A percentile compares a stretch with the other conserved stretches of the same genome.
Evolutionary conservation across 2,888 invertebrate genomes (phyloP).

Genomic region (Anthoptus insignis): DNA sequence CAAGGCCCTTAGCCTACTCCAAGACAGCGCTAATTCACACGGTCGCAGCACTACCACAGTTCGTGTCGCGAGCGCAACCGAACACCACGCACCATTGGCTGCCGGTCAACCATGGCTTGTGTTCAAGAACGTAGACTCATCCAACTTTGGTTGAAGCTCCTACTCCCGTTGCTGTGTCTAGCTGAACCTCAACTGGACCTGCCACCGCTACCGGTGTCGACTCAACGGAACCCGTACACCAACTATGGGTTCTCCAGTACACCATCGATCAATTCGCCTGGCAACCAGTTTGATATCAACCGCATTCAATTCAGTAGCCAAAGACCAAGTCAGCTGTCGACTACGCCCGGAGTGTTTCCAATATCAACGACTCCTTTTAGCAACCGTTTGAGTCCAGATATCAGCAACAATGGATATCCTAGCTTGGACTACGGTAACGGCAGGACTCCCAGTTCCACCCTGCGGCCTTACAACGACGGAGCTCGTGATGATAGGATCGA

Average conservation of each 20-base stretch:
- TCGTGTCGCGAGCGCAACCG: slow-evolving; percentile 70
- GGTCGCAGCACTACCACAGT: slow-evolving; percentile 69
- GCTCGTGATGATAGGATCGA: slow-evolving; percentile 80
- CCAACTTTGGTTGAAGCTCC: slow-evolving; percentile 62
- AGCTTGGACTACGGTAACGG: slow-evolving; percentile 68
- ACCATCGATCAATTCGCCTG: slow-evolving; percentile 71
- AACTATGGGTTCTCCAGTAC: slow-evolving; percentile 73
- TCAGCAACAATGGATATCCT: slow-evolving; percentile 80
- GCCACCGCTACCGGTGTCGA: slow-evolving; percentile 79
- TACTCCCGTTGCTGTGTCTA: slow-evolving; percentile 52
- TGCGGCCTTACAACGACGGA: slow-evolving; percentile 62
- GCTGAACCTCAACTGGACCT: slow-evolving; percentile 84
- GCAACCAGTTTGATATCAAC: slow-evolving; percentile 69
- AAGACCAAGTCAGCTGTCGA: slow-evolving; percentile 57
- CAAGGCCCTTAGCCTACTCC: slow-evolving; percentile 37
- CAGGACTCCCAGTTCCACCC: slow-evolving; percentile 67
- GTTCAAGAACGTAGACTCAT: slow-evolving; percentile 59
- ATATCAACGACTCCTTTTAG: slow-evolving; percentile 73
- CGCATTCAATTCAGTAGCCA: slow-evolving; percentile 70
- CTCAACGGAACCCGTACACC: slow-evolving; percentile 68
- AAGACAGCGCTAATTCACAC: slow-evolving; percentile 74
- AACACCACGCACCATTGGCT: slow-evolving; percentile 75
- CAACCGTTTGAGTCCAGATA: slow-evolving; percentile 73
- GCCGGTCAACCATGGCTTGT: slow-evolving; percentile 71
- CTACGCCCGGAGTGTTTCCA: slow-evolving; percentile 65